Evolutionary conservation across 2,113 vertebrate genomes (phyloP).

Genomic region (Epinephelus cyanopodus): DNA sequence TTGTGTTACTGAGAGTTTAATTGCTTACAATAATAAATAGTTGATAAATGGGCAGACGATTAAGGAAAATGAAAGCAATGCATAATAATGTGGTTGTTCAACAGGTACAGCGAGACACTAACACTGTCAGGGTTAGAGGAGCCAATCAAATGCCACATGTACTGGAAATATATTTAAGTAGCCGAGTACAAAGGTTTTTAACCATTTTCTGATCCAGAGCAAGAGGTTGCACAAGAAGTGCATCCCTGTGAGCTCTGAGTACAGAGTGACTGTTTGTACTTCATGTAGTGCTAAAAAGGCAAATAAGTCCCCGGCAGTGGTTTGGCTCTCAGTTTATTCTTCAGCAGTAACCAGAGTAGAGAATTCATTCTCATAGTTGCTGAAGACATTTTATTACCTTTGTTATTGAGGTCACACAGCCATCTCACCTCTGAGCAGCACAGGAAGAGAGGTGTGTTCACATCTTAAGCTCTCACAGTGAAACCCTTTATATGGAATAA

Average conservation of each 20-base stretch:
- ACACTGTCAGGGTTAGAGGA: conserved; percentile 1
- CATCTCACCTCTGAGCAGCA: background rate
- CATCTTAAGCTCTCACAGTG: background rate
- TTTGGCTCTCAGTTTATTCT: background rate
- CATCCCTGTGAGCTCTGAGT: background rate
- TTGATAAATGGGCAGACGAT: conserved; percentile 44
- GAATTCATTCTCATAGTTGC: background rate
- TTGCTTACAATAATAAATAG: conserved; percentile 47
- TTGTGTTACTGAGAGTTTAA: conserved; percentile 26
- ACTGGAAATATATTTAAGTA: background rate
- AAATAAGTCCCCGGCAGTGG: background rate
- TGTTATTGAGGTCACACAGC: background rate
- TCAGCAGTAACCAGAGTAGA: background rate
- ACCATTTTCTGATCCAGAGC: background rate
- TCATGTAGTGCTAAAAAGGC: background rate
- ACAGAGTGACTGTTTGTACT: background rate
- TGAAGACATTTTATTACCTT: conserved; percentile 10
- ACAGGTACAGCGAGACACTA: conserved; percentile 2
- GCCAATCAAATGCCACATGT: background rate
- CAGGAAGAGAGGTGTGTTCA: background rate
- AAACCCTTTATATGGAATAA: background rate
- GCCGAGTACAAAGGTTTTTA: background rate
- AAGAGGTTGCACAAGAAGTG: background rate
- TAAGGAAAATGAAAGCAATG: conserved; percentile 25
- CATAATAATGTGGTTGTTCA: conserved; percentile 22